Base-by-base conservation (phyloP, 1,140 invertebrate species). In the Drosophila obscura region DNA sequence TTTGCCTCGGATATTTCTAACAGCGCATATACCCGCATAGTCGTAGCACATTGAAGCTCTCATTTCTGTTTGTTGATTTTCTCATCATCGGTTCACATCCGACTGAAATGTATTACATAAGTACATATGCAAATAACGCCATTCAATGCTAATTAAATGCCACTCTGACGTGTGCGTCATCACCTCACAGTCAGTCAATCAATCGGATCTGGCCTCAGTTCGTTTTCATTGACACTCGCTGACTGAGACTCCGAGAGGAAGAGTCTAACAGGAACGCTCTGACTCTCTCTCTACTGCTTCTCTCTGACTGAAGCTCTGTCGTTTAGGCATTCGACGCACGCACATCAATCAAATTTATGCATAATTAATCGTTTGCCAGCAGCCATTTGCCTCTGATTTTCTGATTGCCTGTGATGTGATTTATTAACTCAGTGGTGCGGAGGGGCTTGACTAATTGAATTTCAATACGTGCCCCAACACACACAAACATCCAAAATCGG, bases 121-220 rank as follows among this genome's bases (percentile, higher is more conserved):
- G 15, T 43, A 50, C 19, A 28, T 69, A 71, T 87, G 74, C 69
- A 85, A 85, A 75, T 78, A 59, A 39, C 50, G 58, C 57, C 51
- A 82, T 82, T 87, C 76, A 82, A 88, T 73, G 79, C 75, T 82
- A 87, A 87, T 87, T 87, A 76, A 88, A 88, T 78, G 73, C 63
- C 9, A 39, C 19, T 52, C 41, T 49, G 50, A 15, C 41, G 57
- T 71, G 52, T 52, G 77, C 80, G 79, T 78, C 74, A 78, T 65
- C 78, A 73, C 71, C 45, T 59, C 45, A 51, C n/a, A 19, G 19
- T 19, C 19, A 53, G 67, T 71, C 31, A 73, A 73, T 72, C 55
- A 72, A 59, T 22, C 4, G 11, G 31, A 22, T 46, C 6, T 15
- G 9, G 15, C 26, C 31, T 41, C 5, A 53, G 41, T 63, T 67